phyloP scores from a whole-genome alignment of 1,140 invertebrate species.

The Argopecten irradians region DNA sequence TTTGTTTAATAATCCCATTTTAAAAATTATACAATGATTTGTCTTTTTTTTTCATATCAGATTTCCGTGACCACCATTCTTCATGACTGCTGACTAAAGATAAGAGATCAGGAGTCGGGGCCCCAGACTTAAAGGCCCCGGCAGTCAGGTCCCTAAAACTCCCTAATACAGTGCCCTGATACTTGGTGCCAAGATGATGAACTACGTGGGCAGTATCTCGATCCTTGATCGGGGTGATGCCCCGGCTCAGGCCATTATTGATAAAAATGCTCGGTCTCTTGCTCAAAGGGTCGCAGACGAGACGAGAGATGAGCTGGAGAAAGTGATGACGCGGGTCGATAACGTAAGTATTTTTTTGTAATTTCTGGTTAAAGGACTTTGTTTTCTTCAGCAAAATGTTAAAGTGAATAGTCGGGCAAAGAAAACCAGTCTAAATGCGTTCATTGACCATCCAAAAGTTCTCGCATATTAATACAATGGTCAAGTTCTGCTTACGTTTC shows the following conservation, averaged over 20 bases:
- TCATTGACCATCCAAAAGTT: no score
- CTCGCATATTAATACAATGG: no score
- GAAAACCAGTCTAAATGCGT: no score
- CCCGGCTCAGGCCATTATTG: slow-evolving; percentile 72
- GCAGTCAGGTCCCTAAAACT: not conserved
- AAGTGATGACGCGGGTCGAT: slow-evolving; percentile 72
- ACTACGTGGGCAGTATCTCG: slow-evolving; percentile 69
- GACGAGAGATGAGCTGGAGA: slow-evolving; percentile 73
- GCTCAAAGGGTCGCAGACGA: slow-evolving; percentile 73
- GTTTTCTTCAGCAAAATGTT: not conserved
- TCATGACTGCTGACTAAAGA: not conserved
- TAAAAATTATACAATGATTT: no score
- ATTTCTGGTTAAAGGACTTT: no score
- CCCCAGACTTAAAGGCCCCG: not conserved
- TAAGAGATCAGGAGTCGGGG: not conserved
- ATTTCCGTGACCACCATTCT: no score
- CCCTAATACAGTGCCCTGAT: not conserved
- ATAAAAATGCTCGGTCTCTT: slow-evolving; percentile 70
- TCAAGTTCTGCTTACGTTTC: no score
- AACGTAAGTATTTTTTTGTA: slow-evolving; percentile 63
- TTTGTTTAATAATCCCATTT: no score
- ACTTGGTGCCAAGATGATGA: slow-evolving; percentile 58
- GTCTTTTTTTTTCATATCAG: not conserved
- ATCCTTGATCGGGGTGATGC: slow-evolving; percentile 71
- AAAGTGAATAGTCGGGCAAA: no score